These are phyloP conservation scores for Chelonus formosanus DNA, from an alignment of 2,888 invertebrate genomes.

Conservation along the genomic window DNA sequence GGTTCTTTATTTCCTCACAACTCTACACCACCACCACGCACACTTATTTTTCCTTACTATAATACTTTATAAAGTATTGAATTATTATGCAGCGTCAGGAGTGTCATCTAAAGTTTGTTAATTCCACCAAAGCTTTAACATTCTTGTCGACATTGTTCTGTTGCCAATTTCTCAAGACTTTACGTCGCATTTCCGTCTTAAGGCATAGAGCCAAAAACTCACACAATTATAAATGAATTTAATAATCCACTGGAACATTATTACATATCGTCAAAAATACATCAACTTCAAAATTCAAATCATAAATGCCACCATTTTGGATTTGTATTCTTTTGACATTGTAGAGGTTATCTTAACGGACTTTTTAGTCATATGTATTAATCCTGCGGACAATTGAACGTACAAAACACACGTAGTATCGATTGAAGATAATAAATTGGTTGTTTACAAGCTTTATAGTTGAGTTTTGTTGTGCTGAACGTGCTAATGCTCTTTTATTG, in stretches of 20 bases:
- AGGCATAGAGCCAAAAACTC: conserved; percentile 16
- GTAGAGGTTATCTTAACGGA: too few species aligned
- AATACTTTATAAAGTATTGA: conserved; percentile 13
- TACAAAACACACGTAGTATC: conserved; percentile 1
- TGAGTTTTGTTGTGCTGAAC: not conserved
- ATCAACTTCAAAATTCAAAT: not conserved
- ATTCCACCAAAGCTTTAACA: conserved; percentile 13
- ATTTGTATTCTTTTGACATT: not conserved
- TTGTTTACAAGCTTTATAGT: conserved; percentile 11
- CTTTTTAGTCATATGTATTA: not conserved
- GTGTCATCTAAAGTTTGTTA: conserved; percentile 25
- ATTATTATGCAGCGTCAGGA: conserved; percentile 26
- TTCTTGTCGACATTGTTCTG: conserved; percentile 12
- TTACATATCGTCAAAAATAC: not conserved
- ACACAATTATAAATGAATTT: not conserved
- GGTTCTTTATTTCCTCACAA: not conserved
- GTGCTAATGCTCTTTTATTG: not conserved
- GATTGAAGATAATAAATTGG: not conserved
- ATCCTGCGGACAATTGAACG: not conserved
- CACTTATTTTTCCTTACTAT: not conserved
- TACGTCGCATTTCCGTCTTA: conserved; percentile 31
- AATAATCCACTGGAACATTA: not conserved
- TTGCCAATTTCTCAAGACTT: conserved; percentile 30
- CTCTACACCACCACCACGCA: not conserved
- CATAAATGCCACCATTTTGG: not conserved